phyloP scores from a whole-genome alignment of 2,113 vertebrate genomes.

The Bagarius yarrelli region DNA sequence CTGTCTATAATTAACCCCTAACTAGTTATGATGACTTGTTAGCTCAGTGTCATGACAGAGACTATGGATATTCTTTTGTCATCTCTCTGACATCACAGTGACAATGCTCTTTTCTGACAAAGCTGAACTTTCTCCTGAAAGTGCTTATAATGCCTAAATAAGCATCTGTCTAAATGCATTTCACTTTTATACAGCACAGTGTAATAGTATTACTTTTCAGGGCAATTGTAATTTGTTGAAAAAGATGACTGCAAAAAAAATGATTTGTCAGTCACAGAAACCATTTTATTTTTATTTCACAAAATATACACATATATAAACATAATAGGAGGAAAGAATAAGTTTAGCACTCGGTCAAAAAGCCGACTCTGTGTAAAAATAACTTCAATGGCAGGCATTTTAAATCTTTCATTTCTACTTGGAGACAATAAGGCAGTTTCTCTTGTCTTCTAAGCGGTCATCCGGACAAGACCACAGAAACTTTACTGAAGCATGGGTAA shows the following conservation, averaged over 20 bases:
- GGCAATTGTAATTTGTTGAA: not conserved
- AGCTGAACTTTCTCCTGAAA: slow-evolving; percentile 44
- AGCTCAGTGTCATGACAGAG: slow-evolving; percentile 59
- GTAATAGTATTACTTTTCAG: not conserved
- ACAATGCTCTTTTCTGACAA: slow-evolving; percentile 38
- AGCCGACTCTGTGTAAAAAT: not conserved
- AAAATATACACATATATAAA: not conserved
- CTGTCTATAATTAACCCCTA: slow-evolving; percentile 52
- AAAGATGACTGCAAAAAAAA: not conserved
- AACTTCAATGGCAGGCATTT: not conserved
- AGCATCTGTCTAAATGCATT: not conserved
- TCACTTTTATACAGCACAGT: not conserved
- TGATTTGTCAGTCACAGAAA: not conserved
- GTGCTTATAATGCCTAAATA: slow-evolving; percentile 6
- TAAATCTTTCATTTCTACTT: not conserved
- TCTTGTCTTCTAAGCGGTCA: too few relatives aligned
- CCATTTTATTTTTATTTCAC: not conserved
- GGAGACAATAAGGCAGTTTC: too few relatives aligned
- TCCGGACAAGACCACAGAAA: too few relatives aligned
- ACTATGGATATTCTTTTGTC: slow-evolving; percentile 73
- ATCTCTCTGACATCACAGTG: slow-evolving; percentile 51
- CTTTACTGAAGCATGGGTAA: too few relatives aligned
- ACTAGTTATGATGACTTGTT: slow-evolving; percentile 62
- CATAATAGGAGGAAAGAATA: not conserved
- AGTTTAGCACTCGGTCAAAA: not conserved